These are phyloP conservation scores for Melanotaenia parkinsoni DNA, from an alignment of 2,797 vertebrate genomes.

Conservation along the genomic window DNA sequence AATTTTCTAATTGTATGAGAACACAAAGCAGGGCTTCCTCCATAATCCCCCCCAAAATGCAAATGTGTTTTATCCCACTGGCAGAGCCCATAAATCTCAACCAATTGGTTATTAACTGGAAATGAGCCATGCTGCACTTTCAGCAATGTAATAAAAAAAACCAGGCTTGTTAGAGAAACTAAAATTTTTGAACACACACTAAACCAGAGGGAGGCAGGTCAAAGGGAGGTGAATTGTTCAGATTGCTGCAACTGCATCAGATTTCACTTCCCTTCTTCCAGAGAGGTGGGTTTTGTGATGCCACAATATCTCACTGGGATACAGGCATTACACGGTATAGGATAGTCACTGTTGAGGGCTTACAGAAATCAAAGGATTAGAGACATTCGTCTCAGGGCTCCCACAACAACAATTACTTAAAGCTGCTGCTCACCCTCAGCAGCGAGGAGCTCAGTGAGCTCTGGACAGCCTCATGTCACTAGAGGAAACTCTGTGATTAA, in stretches of 20 bases:
- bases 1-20: slow-evolving; percentile 33
- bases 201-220: slow-evolving; percentile 20
- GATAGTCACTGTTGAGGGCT: slow-evolving; percentile 53
- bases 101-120: slow-evolving; percentile 64
- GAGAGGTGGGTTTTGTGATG: slow-evolving; percentile 36
- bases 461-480: slow-evolving; percentile 23
- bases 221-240: slow-evolving; percentile 37
- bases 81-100: slow-evolving; percentile 54
- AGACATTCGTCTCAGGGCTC: slow-evolving; percentile 55
- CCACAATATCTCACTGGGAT: slow-evolving; percentile 34
- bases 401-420: slow-evolving; percentile 71
- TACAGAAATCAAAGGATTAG: slow-evolving; percentile 70
- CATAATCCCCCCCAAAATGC: slow-evolving; percentile 48
- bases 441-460: slow-evolving; percentile 36
- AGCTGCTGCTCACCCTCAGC: slow-evolving; percentile 54
- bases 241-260: slow-evolving; percentile 34
- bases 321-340: slow-evolving; percentile 55
- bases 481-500: slow-evolving; percentile 40
- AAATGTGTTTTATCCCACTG: slow-evolving; percentile 51
- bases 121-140: slow-evolving; percentile 44
- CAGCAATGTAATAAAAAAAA: slow-evolving; percentile 39
- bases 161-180: slow-evolving; percentile 19
- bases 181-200: slow-evolving; percentile 22
- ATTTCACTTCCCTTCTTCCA: slow-evolving; percentile 39
- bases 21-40: slow-evolving; percentile 37